A percentile compares a stretch with the other conserved stretches of the same genome.
Evolutionary conservation across 1,140 invertebrate genomes (phyloP).

Genomic region (Aphidius gifuensis): DNA sequence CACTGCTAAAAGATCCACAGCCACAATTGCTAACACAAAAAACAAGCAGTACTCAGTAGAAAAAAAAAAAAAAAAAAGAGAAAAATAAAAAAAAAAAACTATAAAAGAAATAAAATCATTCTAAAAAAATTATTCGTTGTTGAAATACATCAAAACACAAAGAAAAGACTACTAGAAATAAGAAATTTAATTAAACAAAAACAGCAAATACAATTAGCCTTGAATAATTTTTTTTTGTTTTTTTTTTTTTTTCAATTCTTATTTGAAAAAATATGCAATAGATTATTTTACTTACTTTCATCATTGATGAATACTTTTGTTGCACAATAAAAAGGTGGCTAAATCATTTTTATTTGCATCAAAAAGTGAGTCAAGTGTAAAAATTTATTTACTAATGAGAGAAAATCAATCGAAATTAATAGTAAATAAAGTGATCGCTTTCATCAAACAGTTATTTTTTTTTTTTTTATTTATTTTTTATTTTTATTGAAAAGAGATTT

Average conservation of each 20-base stretch:
- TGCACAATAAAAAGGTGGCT: no score
- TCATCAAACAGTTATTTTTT: no score
- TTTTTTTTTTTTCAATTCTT: background rate
- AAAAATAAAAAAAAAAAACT: slow-evolving; percentile 17
- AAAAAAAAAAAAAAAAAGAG: slow-evolving; percentile 22
- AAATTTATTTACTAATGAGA: no score
- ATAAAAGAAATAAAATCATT: slow-evolving; percentile 4
- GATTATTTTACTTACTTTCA: no score
- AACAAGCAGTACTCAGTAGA: slow-evolving; percentile 49
- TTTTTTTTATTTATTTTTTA: no score
- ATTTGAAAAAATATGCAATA: no score
- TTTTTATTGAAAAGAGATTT: no score
- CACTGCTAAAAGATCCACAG: slow-evolving; percentile 25
- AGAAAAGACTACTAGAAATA: slow-evolving; percentile 21
- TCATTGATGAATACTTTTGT: no score
- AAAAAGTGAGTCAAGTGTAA: no score
- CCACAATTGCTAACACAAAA: slow-evolving; percentile 47
- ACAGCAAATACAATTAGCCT: slow-evolving; percentile 17
- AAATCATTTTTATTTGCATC: no score
- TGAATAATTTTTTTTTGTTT: background rate
- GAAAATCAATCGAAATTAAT: no score
- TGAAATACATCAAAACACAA: slow-evolving; percentile 20
- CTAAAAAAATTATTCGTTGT: slow-evolving; percentile 3
- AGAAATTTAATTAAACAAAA: slow-evolving; percentile 20
- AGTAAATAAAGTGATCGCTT: no score